A percentile compares a stretch with the other conserved stretches of the same genome.
phyloP scores from a whole-genome alignment of 2,888 invertebrate genomes.

The Tromatobia lineatoria region DNA sequence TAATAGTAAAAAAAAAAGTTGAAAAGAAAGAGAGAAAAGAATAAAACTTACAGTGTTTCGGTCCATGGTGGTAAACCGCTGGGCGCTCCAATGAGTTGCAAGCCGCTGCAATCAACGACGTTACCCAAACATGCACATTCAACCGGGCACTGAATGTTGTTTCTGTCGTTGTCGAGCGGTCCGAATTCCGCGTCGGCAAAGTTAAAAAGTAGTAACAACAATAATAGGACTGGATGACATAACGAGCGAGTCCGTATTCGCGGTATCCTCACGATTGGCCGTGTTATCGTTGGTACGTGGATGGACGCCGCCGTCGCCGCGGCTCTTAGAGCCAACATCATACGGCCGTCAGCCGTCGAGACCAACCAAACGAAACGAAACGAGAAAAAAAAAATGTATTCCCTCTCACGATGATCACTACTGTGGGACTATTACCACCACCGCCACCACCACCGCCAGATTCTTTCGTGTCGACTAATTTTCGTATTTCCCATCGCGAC shows the following conservation, averaged over 20 bases:
- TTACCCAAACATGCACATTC: slow-evolving; percentile 83
- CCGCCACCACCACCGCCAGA: slow-evolving; percentile 26
- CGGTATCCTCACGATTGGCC: neutral
- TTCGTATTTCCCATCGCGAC: slow-evolving; percentile 35
- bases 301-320: slow-evolving; percentile 40
- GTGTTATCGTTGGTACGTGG: slow-evolving; percentile 30
- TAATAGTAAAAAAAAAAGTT: too few species aligned
- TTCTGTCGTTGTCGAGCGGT: slow-evolving; percentile 54
- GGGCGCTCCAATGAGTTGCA: slow-evolving; percentile 81
- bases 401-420: neutral
- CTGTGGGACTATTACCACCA: neutral
- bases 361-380: neutral
- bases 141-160: slow-evolving; percentile 79
- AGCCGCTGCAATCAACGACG: slow-evolving; percentile 81
- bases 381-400: slow-evolving; percentile 8
- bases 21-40: too few species aligned
- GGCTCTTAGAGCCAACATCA: slow-evolving; percentile 65
- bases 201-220: slow-evolving; percentile 41
- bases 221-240: slow-evolving; percentile 10
- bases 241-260: neutral
- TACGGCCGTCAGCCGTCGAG: slow-evolving; percentile 48
- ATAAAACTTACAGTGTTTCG: slow-evolving; percentile 81
- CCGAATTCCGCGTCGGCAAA: slow-evolving; percentile 56
- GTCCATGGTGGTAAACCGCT: slow-evolving; percentile 84
- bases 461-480: slow-evolving; percentile 4